phyloP scores from a whole-genome alignment of 2,888 invertebrate genomes.

The Lysandra coridon region DNA sequence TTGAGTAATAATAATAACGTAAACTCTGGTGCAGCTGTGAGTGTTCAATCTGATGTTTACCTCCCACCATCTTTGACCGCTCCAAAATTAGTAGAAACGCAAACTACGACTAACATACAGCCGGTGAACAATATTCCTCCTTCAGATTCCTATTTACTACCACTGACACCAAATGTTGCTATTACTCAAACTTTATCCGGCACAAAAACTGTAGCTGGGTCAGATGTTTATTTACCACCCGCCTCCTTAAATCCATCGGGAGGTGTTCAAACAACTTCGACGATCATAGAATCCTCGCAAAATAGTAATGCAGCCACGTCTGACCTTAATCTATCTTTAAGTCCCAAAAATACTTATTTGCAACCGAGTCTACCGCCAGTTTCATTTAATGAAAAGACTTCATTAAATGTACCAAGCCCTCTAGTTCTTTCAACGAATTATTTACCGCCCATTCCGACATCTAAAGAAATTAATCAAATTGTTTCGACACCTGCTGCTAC shows the following conservation, averaged over 20 bases:
- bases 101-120: slow-evolving; percentile 38
- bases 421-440: slow-evolving; percentile 43
- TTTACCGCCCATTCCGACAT: slow-evolving; percentile 50
- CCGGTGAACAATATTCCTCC: slow-evolving; percentile 37
- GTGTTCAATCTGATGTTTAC: slow-evolving; percentile 47
- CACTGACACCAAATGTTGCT: background rate
- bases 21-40: slow-evolving; percentile 38
- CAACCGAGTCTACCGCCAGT: slow-evolving; percentile 42
- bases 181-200: background rate
- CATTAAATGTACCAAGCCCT: slow-evolving; percentile 31
- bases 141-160: slow-evolving; percentile 46
- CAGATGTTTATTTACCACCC: slow-evolving; percentile 35
- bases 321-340: slow-evolving; percentile 14
- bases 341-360: slow-evolving; percentile 44
- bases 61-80: slow-evolving; percentile 46
- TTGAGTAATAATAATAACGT: slow-evolving; percentile 41
- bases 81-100: slow-evolving; percentile 29
- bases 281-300: slow-evolving; percentile 23
- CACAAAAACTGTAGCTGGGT: background rate
- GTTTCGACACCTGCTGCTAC: slow-evolving; percentile 57
- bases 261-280: slow-evolving; percentile 14
- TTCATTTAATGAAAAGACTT: slow-evolving; percentile 34
- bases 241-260: background rate
- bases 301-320: slow-evolving; percentile 37
- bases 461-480: slow-evolving; percentile 38